Evolutionary conservation across 2,113 vertebrate genomes (phyloP), one percentile per base, ranked within the genome.

Genomic region (Psephotus haematonotus): DNA sequence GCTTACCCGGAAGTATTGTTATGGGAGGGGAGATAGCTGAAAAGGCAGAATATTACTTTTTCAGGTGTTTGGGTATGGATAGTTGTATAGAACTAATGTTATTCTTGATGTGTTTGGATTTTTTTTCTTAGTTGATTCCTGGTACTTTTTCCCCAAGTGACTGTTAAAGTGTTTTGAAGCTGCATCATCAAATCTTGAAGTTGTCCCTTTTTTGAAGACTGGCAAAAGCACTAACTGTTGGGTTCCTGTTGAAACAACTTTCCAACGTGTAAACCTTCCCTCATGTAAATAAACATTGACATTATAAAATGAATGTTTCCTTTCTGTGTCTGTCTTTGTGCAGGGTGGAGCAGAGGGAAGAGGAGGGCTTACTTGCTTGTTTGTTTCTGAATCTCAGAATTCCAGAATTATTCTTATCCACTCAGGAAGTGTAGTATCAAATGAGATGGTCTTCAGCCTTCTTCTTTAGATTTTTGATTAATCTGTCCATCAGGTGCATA

Each of bases 61-160:
- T 47, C n/a, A 74, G 39, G n/a, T 85, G n/a, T 77, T 94, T 71
- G 17, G 46, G 20, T 65, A 22, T 65, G 53, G 8, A 12, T 82
- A 25, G 37, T 68, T 82, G 10, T 77, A 16, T 50, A 41, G 35
- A 69, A 68, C 74, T 88, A 85, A 85, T 81, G 41, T 49, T 4
- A 75, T 76, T 92, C 70, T 74, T 92, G 27, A 72, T 79, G 18
- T 89, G 29, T 76, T 11, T 63, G 44, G 83, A 41, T 31, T 74
- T 23, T 74, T 90, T 95, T 25, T 90, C 93, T 79, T 82, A 98
- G 97, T 91, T 89, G 94, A 98, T 88, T 75, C 82, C 84, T 98
- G 97, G 97, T 76, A 97, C 91, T 98, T 98, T 94, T 95, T 93
- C 63, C 92, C 86, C 59, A 95, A 96, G 78, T 97, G 95, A 97